Evolutionary conservation across 2,797 vertebrate genomes (phyloP).

Genomic region (Myotis pilosus): DNA sequence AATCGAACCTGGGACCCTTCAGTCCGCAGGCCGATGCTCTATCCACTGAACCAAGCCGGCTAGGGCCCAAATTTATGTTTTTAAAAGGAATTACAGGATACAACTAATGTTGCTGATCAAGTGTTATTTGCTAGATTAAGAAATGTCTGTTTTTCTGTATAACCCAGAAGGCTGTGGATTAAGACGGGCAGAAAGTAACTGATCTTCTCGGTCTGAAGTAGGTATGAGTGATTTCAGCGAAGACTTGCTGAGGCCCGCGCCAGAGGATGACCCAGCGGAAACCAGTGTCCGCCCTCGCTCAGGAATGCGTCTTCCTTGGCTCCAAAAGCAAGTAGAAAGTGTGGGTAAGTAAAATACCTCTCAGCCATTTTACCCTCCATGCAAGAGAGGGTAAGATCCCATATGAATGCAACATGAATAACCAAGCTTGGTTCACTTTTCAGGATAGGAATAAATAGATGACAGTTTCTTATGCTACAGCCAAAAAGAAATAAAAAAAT

Average conservation of each 20-base stretch:
- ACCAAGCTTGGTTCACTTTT: background rate
- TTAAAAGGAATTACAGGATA: background rate
- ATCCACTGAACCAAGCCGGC: too few species aligned
- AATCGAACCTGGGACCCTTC: too few species aligned
- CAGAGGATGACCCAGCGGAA: background rate
- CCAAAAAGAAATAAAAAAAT: background rate
- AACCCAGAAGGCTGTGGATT: background rate
- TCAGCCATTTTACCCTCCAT: background rate
- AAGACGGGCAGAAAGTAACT: background rate
- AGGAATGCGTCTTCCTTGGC: slow-evolving; percentile 74
- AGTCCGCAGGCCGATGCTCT: too few species aligned
- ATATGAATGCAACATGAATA: background rate
- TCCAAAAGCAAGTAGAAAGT: slow-evolving; percentile 34
- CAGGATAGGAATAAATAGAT: background rate
- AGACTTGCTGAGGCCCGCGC: background rate
- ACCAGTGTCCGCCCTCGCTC: background rate
- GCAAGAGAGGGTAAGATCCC: background rate
- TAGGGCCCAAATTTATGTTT: background rate
- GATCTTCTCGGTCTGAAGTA: slow-evolving; percentile 32
- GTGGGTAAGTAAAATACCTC: slow-evolving; percentile 71
- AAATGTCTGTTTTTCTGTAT: background rate
- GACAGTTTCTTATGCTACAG: background rate
- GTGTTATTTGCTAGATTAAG: background rate
- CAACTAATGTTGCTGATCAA: background rate
- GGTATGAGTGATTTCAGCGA: slow-evolving; percentile 73